These are phyloP conservation scores for Drosophila subpulchrella DNA, from an alignment of 1,140 invertebrate genomes.

Conservation along the genomic window DNA sequence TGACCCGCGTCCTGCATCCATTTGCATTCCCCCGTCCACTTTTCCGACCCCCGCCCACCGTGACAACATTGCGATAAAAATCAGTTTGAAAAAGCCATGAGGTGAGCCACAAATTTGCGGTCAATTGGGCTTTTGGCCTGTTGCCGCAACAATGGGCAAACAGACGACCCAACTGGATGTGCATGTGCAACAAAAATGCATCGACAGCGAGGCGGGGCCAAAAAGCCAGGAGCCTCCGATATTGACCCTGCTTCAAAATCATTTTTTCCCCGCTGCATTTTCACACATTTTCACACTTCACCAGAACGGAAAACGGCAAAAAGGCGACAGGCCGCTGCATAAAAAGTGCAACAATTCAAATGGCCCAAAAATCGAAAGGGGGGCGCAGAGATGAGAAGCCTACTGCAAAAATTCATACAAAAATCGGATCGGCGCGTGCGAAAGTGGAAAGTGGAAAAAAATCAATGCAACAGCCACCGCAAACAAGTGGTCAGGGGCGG, in stretches of 20 bases:
- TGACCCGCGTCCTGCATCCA: background rate
- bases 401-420: constrained; percentile 79
- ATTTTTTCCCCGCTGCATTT: constrained; percentile 68
- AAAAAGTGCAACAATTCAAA: constrained; percentile 82
- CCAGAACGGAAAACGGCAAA: constrained; percentile 33
- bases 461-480: constrained; percentile 65
- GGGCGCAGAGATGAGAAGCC: constrained; percentile 32
- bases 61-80: constrained; percentile 66
- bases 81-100: constrained; percentile 76
- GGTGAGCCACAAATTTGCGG: constrained; percentile 73
- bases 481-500: constrained; percentile 58
- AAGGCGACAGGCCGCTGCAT: constrained; percentile 59
- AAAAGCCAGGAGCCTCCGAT: constrained; percentile 50
- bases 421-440: constrained; percentile 61
- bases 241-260: constrained; percentile 44
- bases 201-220: constrained; percentile 58
- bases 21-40: background rate
- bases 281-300: constrained; percentile 82
- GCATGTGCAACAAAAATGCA: constrained; percentile 80
- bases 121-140: constrained; percentile 73
- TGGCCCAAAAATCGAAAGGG: constrained; percentile 39
- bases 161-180: constrained; percentile 42
- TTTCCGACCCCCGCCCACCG: constrained; percentile 2
- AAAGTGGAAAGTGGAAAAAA: constrained; percentile 53
- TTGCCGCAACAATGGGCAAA: constrained; percentile 51